phyloP scores from a whole-genome alignment of 2,113 vertebrate species.

The Carassius carassius region DNA sequence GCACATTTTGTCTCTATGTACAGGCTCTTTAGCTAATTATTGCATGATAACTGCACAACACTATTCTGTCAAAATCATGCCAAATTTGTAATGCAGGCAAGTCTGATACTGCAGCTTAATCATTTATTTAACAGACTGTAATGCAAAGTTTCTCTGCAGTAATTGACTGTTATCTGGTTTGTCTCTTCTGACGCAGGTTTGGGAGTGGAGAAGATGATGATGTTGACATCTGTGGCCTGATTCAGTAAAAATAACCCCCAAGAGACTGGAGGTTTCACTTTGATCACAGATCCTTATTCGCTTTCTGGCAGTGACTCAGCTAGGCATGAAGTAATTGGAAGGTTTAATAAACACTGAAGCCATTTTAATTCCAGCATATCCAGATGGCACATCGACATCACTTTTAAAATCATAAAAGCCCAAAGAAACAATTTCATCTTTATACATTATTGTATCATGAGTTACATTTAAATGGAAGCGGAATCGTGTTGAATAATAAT shows the following conservation, averaged over 20 bases:
- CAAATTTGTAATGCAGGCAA: background rate
- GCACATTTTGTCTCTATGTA: background rate
- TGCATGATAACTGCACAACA: background rate
- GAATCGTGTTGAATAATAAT: slow-evolving; percentile 3
- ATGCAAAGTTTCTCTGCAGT: background rate
- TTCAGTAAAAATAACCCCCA: slow-evolving; percentile 18
- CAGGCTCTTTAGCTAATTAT: background rate
- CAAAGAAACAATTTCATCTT: background rate
- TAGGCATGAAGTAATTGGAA: slow-evolving; percentile 25
- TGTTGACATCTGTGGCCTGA: slow-evolving; percentile 34
- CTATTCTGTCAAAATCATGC: background rate
- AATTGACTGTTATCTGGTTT: slow-evolving; percentile 28
- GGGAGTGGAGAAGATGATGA: slow-evolving; percentile 32
- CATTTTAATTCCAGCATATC: slow-evolving; percentile 14
- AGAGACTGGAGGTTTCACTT: slow-evolving; percentile 28
- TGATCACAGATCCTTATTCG: background rate
- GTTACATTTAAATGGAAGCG: background rate
- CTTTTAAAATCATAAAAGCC: background rate
- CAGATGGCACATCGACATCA: background rate
- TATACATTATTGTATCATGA: background rate
- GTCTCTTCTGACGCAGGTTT: slow-evolving; percentile 35
- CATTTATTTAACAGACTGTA: background rate
- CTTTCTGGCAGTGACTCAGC: slow-evolving; percentile 37
- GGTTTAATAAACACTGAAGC: slow-evolving; percentile 38
- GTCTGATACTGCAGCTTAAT: background rate